Evolutionary conservation across 1,140 invertebrate genomes (phyloP).

Genomic region (Pseudomyrmex pallidus): DNA sequence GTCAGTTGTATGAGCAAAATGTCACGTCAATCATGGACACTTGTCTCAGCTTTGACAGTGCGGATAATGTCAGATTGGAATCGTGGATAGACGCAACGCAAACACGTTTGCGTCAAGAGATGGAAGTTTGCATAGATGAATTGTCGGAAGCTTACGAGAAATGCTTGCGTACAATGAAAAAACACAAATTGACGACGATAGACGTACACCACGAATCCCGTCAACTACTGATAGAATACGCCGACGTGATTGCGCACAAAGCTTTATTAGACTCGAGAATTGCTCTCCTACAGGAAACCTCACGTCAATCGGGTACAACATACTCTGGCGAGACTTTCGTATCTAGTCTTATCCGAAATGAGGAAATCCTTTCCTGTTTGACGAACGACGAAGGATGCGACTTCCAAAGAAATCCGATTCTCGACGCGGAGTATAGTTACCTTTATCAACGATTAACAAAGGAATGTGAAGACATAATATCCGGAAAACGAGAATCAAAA

Average conservation of each 20-base stretch:
- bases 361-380: slow-evolving; percentile 77
- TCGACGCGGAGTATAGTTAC: slow-evolving; percentile 87
- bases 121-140: slow-evolving; percentile 89
- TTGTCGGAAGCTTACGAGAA: slow-evolving; percentile 88
- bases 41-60: slow-evolving; percentile 86
- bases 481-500: slow-evolving; percentile 68
- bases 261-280: slow-evolving; percentile 91
- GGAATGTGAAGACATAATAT: slow-evolving; percentile 83
- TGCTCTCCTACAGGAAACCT: slow-evolving; percentile 84
- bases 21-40: slow-evolving; percentile 82
- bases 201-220: slow-evolving; percentile 83
- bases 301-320: slow-evolving; percentile 53
- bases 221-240: slow-evolving; percentile 88
- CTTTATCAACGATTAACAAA: slow-evolving; percentile 87
- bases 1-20: slow-evolving; percentile 87
- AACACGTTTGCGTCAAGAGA: slow-evolving; percentile 88
- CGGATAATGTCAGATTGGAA: slow-evolving; percentile 88
- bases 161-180: slow-evolving; percentile 85
- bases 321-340: slow-evolving; percentile 74
- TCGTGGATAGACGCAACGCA: slow-evolving; percentile 90
- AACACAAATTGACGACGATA: slow-evolving; percentile 79
- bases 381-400: slow-evolving; percentile 71
- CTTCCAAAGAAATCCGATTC: slow-evolving; percentile 83
- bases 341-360: slow-evolving; percentile 81
- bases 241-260: slow-evolving; percentile 91